phyloP scores from a whole-genome alignment of 2,888 invertebrate genomes.

The Cactoblastis cactorum region DNA sequence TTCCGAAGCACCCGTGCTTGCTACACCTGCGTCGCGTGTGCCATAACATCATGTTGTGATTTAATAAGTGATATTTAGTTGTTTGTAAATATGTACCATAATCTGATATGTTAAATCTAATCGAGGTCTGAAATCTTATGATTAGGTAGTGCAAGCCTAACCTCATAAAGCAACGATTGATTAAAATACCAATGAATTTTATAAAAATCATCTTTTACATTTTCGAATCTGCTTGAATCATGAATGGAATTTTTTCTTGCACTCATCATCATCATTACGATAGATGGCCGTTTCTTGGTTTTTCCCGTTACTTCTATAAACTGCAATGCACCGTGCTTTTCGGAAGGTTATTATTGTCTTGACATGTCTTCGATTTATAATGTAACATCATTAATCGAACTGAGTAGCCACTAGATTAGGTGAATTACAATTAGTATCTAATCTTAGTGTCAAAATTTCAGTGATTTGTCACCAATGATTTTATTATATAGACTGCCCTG shows the following conservation, averaged over 20 bases:
- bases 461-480: slow-evolving; percentile 76
- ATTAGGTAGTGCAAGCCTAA: slow-evolving; percentile 36
- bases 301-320: slow-evolving; percentile 20
- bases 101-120: slow-evolving; percentile 60
- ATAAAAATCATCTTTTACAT: slow-evolving; percentile 9
- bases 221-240: slow-evolving; percentile 1
- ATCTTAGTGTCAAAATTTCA: slow-evolving; percentile 65
- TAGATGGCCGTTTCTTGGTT: slow-evolving; percentile 14
- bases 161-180: slow-evolving; percentile 18
- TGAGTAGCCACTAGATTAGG: slow-evolving; percentile 59
- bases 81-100: slow-evolving; percentile 79
- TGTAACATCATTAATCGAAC: slow-evolving; percentile 32
- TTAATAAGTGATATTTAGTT: slow-evolving; percentile 78
- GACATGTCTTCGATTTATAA: slow-evolving; percentile 71
- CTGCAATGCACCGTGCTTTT: slow-evolving; percentile 18
- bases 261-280: slow-evolving; percentile 27
- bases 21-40: slow-evolving; percentile 70
- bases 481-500: slow-evolving; percentile 67
- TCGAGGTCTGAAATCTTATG: slow-evolving; percentile 52
- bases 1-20: slow-evolving; percentile 29
- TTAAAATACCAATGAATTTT: slow-evolving; percentile 24
- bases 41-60: slow-evolving; percentile 79
- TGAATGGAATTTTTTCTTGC: slow-evolving; percentile 29
- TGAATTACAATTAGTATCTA: slow-evolving; percentile 48
- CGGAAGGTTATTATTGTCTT: slow-evolving; percentile 29